Evolutionary conservation across 2,888 invertebrate genomes (phyloP), one percentile per base, ranked within the genome.

Genomic region (Drosophila vallismaia): DNA sequence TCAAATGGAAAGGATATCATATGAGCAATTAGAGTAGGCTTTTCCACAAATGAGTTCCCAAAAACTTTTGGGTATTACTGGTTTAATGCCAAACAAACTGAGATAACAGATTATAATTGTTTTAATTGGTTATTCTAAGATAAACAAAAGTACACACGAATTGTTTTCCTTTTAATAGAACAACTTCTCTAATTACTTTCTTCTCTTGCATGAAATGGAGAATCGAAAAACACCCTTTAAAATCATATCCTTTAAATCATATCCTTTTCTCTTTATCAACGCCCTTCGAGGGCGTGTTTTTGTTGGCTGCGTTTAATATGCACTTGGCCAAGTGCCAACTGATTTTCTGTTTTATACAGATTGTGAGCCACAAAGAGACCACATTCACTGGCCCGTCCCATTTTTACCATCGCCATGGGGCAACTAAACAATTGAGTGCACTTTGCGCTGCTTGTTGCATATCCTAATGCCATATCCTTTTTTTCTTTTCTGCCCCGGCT

Each of bases 261-360:
- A 9, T 28, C 19, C 8, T 8, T 14, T 38, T 45, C 3, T 8
- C 26, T 9, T 6, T 8, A 24, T 28, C 40, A 19, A 19, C 19
- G 40, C 9, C 8, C 44, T 29, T 60, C 51, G 12, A 24, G 42
- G 9, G 52, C 29, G 52, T 38, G 72, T 59, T 36, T 44, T 36
- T 44, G 44, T 19, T 44, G 24, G 9, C 50, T 59, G 76, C 67
- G 53, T 79, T 77, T 77, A 74, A 81, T 84, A 77, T 76, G 71
- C 58, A 57, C 60, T 54, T 82, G 83, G 81, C 85, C 71, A 59
- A 74, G 71, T 77, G 83, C 86, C 81, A 82, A 77, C 82, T 67
- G 75, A 79, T 71, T 67, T 70, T 46, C 52, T 56, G 26, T 51
- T 76, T 69, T 67, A 58, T 42, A 49, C 33, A 60, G 55, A 56